phyloP scores from a whole-genome alignment of 2,888 invertebrate genomes.

The Pyrocoelia pectoralis region DNA sequence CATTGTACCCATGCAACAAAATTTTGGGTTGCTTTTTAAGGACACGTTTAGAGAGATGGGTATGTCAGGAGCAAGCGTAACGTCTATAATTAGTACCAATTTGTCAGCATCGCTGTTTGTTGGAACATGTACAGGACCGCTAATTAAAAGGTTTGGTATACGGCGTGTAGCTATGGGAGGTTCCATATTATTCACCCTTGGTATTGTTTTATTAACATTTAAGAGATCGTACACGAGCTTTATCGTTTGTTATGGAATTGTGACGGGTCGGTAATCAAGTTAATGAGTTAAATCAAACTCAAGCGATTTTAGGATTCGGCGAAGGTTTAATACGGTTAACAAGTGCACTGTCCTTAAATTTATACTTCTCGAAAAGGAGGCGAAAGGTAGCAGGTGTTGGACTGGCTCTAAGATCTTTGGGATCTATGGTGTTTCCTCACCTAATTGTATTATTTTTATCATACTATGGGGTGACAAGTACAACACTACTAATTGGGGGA shows the following conservation, averaged over 20 bases:
- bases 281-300: too few species aligned
- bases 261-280: too few species aligned
- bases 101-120: slow-evolving; percentile 70
- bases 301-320: too few species aligned
- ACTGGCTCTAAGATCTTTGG: not conserved
- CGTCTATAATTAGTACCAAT: slow-evolving; percentile 68
- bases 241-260: not conserved
- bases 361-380: not conserved
- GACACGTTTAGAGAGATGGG: slow-evolving; percentile 64
- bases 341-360: not conserved
- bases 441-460: not conserved
- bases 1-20: slow-evolving; percentile 50
- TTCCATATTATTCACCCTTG: slow-evolving; percentile 59
- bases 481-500: not conserved
- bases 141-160: not conserved
- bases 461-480: not conserved
- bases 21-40: slow-evolving; percentile 69
- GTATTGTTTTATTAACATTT: not conserved
- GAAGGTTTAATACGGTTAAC: too few species aligned
- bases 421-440: not conserved
- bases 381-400: not conserved
- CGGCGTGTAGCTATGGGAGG: not conserved
- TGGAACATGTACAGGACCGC: slow-evolving; percentile 65
- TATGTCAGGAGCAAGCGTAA: slow-evolving; percentile 64
- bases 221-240: not conserved